phyloP scores from a whole-genome alignment of 2,797 vertebrate genomes.

The Poliocrania exsul region DNA sequence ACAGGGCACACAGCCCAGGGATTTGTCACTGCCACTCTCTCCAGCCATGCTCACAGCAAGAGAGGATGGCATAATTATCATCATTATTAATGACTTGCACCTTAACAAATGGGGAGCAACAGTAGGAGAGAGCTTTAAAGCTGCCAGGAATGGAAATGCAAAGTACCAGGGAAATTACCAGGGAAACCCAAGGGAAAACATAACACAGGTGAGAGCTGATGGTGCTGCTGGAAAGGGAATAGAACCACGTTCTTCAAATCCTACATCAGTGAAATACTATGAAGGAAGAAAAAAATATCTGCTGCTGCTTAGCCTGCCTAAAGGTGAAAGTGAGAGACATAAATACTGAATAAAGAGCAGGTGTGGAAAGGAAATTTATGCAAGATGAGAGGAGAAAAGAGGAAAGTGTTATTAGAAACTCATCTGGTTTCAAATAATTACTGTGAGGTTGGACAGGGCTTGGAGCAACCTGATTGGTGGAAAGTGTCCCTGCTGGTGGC shows the following conservation, averaged over 20 bases:
- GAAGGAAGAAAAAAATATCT: neutral
- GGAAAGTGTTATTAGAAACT: neutral
- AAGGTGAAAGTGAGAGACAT: neutral
- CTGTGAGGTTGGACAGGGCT: rapidly evolving
- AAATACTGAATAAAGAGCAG: neutral
- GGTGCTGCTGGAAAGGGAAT: neutral
- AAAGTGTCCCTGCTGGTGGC: neutral
- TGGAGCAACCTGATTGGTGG: neutral
- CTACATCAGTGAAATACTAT: neutral
- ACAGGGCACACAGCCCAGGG: rapidly evolving
- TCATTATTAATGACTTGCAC: neutral
- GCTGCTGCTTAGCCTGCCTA: neutral
- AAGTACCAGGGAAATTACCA: neutral
- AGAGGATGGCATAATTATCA: neutral
- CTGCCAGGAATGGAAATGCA: neutral
- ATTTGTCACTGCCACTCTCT: neutral
- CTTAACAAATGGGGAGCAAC: neutral
- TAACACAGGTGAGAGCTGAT: neutral
- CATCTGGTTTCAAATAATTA: neutral
- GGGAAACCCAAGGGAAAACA: neutral
- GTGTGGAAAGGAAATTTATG: neutral
- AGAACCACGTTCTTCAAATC: neutral
- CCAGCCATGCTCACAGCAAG: neutral
- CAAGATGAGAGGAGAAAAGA: neutral
- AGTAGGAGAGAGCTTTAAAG: neutral